Conservation (phyloP, 64 coral and sea anemone genomes). For the Astreopora myriophthalma region DNA sequence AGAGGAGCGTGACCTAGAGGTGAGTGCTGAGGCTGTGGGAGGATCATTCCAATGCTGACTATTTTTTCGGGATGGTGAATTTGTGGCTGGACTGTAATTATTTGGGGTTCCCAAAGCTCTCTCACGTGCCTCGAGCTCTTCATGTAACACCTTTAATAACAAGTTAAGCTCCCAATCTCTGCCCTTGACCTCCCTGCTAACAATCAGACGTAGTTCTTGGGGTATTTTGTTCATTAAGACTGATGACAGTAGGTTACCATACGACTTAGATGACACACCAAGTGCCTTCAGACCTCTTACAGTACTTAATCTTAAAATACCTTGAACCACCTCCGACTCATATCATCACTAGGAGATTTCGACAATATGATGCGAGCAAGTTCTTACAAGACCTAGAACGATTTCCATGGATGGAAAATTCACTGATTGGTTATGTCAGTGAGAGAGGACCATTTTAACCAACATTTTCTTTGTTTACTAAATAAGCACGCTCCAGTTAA, state of each 20-base stretch:
- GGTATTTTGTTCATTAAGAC: too few relatives aligned
- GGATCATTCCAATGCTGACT: neutral
- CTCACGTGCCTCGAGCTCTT: neutral
- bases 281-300: too few relatives aligned
- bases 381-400: conserved; percentile 31
- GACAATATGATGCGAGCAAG: neutral
- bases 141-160: neutral
- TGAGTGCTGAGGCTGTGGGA: too few relatives aligned
- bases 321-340: neutral
- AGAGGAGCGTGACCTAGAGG: too few relatives aligned
- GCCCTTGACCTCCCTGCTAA: too few relatives aligned
- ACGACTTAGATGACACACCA: too few relatives aligned
- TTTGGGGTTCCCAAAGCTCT: neutral
- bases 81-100: neutral
- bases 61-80: neutral
- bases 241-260: too few relatives aligned
- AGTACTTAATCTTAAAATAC: neutral
- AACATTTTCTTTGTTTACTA: conserved; percentile 3
- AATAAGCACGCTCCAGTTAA: conserved; percentile 50
- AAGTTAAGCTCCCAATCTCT: neutral
- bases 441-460: conserved; percentile 28
- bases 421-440: conserved; percentile 24
- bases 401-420: conserved; percentile 28
- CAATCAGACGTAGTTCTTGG: too few relatives aligned
- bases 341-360: neutral